Evolutionary conservation across 1,140 invertebrate genomes (phyloP).

Genomic region (Vanessa atalanta): DNA sequence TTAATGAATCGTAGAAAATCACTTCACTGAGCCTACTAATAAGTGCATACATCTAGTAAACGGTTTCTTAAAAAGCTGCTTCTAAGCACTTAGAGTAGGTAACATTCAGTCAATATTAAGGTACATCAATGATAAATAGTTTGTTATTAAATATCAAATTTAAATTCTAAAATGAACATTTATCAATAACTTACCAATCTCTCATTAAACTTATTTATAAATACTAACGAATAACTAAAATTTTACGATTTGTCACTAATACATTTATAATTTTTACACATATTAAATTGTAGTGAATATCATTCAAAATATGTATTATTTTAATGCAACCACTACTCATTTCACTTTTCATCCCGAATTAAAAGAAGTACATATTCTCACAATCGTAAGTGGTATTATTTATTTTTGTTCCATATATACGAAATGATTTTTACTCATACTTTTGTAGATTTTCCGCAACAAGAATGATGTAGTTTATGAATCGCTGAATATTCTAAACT

Average conservation of each 20-base stretch:
- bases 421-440: too few species aligned
- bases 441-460: conserved; percentile 8
- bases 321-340: background rate
- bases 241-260: conserved; percentile 4
- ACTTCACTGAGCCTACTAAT: conserved; percentile 12
- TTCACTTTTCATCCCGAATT: too few species aligned
- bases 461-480: conserved; percentile 33
- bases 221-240: conserved; percentile 17
- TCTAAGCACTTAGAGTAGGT: conserved; percentile 32
- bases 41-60: conserved; percentile 20
- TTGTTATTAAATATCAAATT: background rate
- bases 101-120: conserved; percentile 53
- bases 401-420: too few species aligned
- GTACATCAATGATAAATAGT: conserved; percentile 15
- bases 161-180: conserved; percentile 12
- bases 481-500: conserved; percentile 40
- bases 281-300: conserved; percentile 7
- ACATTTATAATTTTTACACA: conserved; percentile 11
- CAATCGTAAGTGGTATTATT: too few species aligned
- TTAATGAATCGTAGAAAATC: conserved; percentile 20
- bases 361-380: too few species aligned
- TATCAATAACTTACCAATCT: conserved; percentile 5
- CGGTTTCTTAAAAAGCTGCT: conserved; percentile 18
- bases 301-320: conserved; percentile 15
- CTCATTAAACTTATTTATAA: conserved; percentile 2